Conservation (phyloP, 2,888 invertebrate genomes). For the Erebia aethiops region DNA sequence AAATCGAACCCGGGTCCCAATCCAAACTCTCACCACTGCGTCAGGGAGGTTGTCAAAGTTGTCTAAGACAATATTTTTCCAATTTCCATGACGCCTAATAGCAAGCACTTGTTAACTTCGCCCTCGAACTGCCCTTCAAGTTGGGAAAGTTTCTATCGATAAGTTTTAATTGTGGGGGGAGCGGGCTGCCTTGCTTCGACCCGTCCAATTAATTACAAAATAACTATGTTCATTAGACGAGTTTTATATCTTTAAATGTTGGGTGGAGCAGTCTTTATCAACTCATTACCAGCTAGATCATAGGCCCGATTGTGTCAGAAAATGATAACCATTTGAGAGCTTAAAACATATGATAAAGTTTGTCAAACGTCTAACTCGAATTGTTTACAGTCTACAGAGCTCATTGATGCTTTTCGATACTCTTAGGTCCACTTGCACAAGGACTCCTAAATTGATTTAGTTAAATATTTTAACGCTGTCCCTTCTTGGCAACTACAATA, state of each 20-base stretch:
- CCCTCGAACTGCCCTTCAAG: background rate
- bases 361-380: too few species aligned
- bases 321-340: too few species aligned
- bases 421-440: too few species aligned
- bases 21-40: too few species aligned
- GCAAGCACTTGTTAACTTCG: background rate
- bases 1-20: background rate
- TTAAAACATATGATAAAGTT: too few species aligned
- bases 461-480: too few species aligned
- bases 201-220: slow-evolving; percentile 2
- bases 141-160: background rate
- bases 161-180: slow-evolving; percentile 1
- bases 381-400: too few species aligned
- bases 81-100: background rate
- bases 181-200: background rate
- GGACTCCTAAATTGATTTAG: too few species aligned
- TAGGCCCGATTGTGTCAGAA: too few species aligned
- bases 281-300: background rate
- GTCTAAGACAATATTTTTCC: background rate
- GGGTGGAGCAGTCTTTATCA: background rate
- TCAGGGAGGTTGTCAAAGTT: background rate
- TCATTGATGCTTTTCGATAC: too few species aligned
- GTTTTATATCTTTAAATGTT: background rate
- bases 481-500: too few species aligned
- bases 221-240: background rate